Percentiles rank a stretch among this genome's conserved stretches.
Evolutionary conservation across 2,888 invertebrate species (phyloP).

Genomic region (Digitonthophagus gazella): DNA sequence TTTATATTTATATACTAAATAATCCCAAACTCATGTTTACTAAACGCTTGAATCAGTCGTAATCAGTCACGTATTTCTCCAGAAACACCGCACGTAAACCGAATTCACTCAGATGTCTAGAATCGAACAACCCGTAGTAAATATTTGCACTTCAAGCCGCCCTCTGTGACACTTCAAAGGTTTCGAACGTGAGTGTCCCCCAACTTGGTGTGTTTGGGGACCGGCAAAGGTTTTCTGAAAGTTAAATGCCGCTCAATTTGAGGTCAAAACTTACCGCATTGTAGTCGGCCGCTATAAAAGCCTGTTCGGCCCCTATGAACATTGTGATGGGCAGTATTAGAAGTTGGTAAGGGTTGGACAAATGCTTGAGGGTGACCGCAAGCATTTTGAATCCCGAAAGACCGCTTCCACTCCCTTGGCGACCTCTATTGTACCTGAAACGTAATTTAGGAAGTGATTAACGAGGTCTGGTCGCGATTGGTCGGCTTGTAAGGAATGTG

Average conservation of each 20-base stretch:
- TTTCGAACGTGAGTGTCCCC: background rate
- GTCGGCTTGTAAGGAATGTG: background rate
- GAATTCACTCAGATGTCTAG: background rate
- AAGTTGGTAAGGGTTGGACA: slow-evolving; percentile 75
- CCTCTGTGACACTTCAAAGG: background rate
- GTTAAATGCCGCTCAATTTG: background rate
- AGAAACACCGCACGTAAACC: background rate
- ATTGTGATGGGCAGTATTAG: slow-evolving; percentile 86
- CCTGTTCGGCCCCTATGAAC: slow-evolving; percentile 92
- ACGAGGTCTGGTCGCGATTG: background rate
- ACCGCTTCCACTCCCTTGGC: slow-evolving; percentile 60
- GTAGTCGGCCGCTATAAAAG: slow-evolving; percentile 83
- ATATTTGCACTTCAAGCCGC: background rate
- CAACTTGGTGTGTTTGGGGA: background rate
- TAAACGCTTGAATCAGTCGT: background rate
- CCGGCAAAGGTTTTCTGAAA: background rate
- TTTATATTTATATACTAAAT: too few species aligned
- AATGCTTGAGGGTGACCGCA: slow-evolving; percentile 74
- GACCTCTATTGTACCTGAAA: slow-evolving; percentile 59
- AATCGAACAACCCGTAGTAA: background rate
- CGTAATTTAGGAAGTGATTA: background rate
- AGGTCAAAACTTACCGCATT: slow-evolving; percentile 61
- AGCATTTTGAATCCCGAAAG: slow-evolving; percentile 66
- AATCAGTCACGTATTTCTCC: background rate
- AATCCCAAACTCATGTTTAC: background rate